phyloP scores from a whole-genome alignment of 2,888 invertebrate species.

The Plebejus argus region DNA sequence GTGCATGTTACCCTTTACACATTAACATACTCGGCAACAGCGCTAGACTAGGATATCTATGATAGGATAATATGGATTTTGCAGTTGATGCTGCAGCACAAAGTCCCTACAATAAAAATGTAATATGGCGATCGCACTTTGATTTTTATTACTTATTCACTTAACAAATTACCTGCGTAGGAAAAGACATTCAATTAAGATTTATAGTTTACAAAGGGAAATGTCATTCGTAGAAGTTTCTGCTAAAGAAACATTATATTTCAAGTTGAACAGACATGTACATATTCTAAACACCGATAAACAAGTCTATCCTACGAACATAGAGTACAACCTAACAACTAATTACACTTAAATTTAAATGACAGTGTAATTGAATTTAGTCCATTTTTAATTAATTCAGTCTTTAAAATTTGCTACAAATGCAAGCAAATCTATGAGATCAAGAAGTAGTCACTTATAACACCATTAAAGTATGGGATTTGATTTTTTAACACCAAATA shows the following conservation, averaged over 20 bases:
- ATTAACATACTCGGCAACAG: too few relatives aligned
- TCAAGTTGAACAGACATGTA: conserved; percentile 18
- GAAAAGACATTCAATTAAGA: too few relatives aligned
- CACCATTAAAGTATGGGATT: not conserved
- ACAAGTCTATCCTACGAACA: conserved; percentile 48
- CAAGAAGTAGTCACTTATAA: conserved; percentile 7
- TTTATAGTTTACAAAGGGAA: too few relatives aligned
- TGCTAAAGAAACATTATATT: not conserved
- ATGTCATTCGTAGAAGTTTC: not conserved
- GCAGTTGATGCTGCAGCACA: too few relatives aligned
- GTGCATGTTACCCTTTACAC: too few relatives aligned
- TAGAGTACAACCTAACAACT: conserved; percentile 54
- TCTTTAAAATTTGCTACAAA: conserved; percentile 69
- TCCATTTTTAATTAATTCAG: conserved; percentile 73
- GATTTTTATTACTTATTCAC: too few relatives aligned
- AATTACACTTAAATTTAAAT: conserved; percentile 62
- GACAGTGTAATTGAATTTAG: conserved; percentile 75
- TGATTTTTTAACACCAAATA: not conserved
- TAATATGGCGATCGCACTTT: too few relatives aligned
- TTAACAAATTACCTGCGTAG: too few relatives aligned
- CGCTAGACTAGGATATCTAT: too few relatives aligned
- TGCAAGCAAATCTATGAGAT: conserved; percentile 30
- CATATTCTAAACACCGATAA: conserved; percentile 56
- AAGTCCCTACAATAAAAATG: too few relatives aligned
- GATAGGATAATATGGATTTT: too few relatives aligned